Evolutionary conservation across 2,797 vertebrate genomes (phyloP), one percentile per base, ranked within the genome.

Genomic region (Naso thynnoides): DNA sequence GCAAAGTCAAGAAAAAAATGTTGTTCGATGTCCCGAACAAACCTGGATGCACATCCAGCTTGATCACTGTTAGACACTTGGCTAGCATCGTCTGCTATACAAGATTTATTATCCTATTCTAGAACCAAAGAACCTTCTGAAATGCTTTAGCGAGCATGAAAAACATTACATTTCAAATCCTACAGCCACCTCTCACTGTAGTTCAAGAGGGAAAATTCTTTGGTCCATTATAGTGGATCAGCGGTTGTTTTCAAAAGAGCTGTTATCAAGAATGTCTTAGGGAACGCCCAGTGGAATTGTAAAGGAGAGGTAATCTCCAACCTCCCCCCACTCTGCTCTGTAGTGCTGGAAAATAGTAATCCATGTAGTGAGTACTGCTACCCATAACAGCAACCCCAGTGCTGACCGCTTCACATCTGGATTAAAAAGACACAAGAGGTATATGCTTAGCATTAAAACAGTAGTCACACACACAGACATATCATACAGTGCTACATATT

Each of bases 231-330:
- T n/a, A 47, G 42, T 78, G 66, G 70, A 83, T 76, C 44, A 73
- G 55, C 54, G 71, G 29, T 73, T 68, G 75, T 57, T 75, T 67
- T 65, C 4, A 79, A 38, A 76, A 64, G 26, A 48, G 16, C 16
- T 47, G 16, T 39, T 13, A 60, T 38, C 26, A 59, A 29, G 57
- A 76, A 65, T 3, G 3, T 65, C 49, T 96, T 78, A 98, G 26
- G 96, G 95, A 56, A 93, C 96, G 26, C 97, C 97, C 38, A 97
- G 88, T 1, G 97, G 97, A 78, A 98, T 97, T 39, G 96, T 98
- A 84, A 98, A 98, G 56, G 96, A 97, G 15, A 98, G 93, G 75
- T 96, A 95, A 83, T 98, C 96, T 2, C 95, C 96, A 67, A 97
- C 90, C 48, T 95, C 96, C 1, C 97, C 97, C 97, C 97, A 98